Evolutionary conservation across 2,113 vertebrate genomes (phyloP).

Genomic region (Cariama cristata): DNA sequence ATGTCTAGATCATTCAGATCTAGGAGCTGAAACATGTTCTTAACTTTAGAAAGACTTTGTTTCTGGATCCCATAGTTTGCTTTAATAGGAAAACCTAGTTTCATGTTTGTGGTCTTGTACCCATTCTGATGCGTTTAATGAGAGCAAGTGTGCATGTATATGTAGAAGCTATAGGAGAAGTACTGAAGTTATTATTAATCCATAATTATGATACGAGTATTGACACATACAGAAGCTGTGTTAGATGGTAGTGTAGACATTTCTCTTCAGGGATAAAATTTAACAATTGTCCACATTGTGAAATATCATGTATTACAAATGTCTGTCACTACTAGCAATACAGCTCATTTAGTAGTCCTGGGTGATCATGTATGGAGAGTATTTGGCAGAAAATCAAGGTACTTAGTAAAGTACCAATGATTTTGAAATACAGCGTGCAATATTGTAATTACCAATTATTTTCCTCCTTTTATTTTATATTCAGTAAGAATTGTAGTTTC

Average conservation of each 20-base stretch:
- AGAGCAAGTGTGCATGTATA: not conserved
- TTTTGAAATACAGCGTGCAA: constrained; percentile 50
- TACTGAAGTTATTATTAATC: not conserved
- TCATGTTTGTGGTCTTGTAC: not conserved
- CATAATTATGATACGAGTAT: not conserved
- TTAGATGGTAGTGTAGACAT: not conserved
- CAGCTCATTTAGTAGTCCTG: not conserved
- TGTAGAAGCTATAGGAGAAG: not conserved
- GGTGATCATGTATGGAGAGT: constrained; percentile 23
- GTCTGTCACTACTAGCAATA: not conserved
- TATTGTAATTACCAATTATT: constrained; percentile 29
- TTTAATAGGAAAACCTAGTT: not conserved
- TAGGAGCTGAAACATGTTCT: not conserved
- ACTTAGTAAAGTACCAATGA: constrained; percentile 10
- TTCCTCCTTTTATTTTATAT: constrained; percentile 7
- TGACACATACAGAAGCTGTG: not conserved
- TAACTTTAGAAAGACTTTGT: not conserved
- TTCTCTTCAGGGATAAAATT: constrained; percentile 50
- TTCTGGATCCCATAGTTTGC: not conserved
- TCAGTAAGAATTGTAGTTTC: constrained; percentile 5
- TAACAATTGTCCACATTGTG: constrained; percentile 37
- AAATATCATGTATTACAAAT: constrained; percentile 17
- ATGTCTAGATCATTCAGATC: not conserved
- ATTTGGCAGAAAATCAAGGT: constrained; percentile 33
- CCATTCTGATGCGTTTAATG: not conserved